A percentile compares a stretch with the other conserved stretches of the same genome.
Evolutionary conservation across 2,113 vertebrate species (phyloP).

Genomic region (Poeciliopsis turrubarensis): DNA sequence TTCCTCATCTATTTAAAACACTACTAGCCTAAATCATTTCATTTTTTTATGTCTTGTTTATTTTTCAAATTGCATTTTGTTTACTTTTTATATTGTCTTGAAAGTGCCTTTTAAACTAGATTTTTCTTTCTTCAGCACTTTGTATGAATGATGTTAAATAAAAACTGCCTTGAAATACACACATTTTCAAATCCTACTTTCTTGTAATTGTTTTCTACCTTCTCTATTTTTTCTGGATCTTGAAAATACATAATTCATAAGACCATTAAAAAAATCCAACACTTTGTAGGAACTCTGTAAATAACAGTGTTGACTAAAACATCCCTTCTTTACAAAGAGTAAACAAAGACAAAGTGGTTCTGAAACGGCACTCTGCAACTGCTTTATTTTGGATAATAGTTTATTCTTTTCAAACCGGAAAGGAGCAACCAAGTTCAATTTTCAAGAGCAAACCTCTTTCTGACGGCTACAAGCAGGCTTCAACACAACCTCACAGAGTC

Average conservation of each 20-base stretch:
- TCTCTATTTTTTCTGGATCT: neutral
- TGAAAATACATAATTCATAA: neutral
- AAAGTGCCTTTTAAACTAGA: too few species aligned
- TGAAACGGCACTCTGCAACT: neutral
- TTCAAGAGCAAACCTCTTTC: neutral
- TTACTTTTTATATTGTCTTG: too few species aligned
- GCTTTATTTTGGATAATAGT: neutral
- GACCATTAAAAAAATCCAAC: neutral
- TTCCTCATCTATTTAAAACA: too few species aligned
- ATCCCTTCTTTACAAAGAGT: neutral
- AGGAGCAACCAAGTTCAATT: neutral
- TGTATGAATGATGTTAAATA: neutral
- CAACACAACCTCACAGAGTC: neutral
- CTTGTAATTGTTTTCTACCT: neutral
- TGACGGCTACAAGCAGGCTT: neutral
- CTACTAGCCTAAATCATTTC: too few species aligned
- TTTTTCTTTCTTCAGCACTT: too few species aligned
- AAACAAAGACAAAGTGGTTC: neutral
- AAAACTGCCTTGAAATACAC: neutral
- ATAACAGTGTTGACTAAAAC: neutral
- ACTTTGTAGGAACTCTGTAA: neutral
- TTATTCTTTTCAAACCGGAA: neutral
- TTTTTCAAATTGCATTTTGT: too few species aligned
- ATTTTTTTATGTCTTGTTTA: too few species aligned
- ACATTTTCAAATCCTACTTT: neutral